Conservation (phyloP, 2,113 vertebrate species). For the Halichoerus grypus region DNA sequence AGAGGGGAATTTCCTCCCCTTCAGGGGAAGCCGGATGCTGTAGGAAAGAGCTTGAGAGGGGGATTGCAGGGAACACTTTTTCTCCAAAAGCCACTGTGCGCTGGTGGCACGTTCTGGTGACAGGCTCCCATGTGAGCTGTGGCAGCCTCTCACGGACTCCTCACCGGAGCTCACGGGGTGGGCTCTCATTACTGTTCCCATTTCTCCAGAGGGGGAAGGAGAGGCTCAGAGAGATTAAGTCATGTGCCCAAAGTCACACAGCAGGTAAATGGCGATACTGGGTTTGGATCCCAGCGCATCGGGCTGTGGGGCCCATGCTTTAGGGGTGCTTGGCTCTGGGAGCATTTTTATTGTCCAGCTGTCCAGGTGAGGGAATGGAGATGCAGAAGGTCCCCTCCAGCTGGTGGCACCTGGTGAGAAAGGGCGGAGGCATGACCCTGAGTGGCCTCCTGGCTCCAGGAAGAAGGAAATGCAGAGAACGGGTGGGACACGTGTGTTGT, state of each 20-base stretch:
- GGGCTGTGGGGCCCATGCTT: rapidly evolving
- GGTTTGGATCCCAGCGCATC: not conserved
- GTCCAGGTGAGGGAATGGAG: not conserved
- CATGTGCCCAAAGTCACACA: rapidly evolving
- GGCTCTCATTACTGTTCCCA: not conserved
- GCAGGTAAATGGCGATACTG: not conserved
- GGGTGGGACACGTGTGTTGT: rapidly evolving
- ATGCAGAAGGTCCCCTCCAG: too few species aligned
- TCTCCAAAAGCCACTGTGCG: not conserved
- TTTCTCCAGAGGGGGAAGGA: not conserved
- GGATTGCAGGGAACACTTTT: not conserved
- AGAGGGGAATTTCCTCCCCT: rapidly evolving
- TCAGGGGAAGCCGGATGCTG: rapidly evolving
- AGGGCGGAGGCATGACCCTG: not conserved
- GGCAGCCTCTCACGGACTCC: rapidly evolving
- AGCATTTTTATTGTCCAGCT: rapidly evolving
- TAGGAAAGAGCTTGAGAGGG: not conserved
- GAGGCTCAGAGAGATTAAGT: not conserved
- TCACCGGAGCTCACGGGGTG: rapidly evolving
- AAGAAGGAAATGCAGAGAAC: not conserved
- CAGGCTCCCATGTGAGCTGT: rapidly evolving
- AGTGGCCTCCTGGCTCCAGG: not conserved
- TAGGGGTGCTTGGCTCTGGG: not conserved
- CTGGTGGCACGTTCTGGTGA: rapidly evolving
- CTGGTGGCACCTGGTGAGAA: rapidly evolving